Base-by-base conservation (phyloP, 1,140 invertebrate genomes). In the Lucilia sericata region DNA sequence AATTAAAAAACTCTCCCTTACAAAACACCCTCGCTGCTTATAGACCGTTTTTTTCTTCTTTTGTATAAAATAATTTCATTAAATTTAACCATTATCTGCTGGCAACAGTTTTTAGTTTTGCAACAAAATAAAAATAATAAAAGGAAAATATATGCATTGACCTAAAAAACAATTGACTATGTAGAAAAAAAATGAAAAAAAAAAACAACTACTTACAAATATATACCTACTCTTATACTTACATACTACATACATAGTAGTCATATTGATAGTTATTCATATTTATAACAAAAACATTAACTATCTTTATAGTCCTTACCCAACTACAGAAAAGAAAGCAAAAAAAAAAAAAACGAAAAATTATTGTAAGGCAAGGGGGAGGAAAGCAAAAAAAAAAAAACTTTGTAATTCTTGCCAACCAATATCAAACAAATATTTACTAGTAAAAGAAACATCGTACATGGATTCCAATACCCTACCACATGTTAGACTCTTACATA, bases 51-150 rank as follows among this genome's bases (percentile, higher is more conserved):
- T 30, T n/a, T 12, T 2, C 14, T 55, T 55, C 51, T 55, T 13
- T 55, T 55, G 51, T n/a, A 55, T n/a, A 21, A 21, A 70, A 70
- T 70, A 70, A 70, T 70, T 21, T 25, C 19, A 70, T 70, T 70
- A 70, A 70, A 70, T 70, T 70, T 70, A 70, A 70, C 65, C 65
- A 70, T 70, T 70, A 70, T 70, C 65, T 70, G 65, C 65, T 70
- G 65, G 65, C 65, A 70, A 70, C 65, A 70, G 65, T 70, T 70
- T 70, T 21, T 21, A 25, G 65, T 70, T 30, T 30, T 70, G n/a
- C n/a, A 70, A 70, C 65, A 25, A 21, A 70, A 70, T 12, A 19
- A 7, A 55, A 55, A 55, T 55, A n/a, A 25, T 19, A 21, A 19
- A 17, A 70, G n/a, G 10, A 70, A 60, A 60, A 60, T n/a, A 70